These are phyloP conservation scores for Leptoteleia sp. DNA, from an alignment of 1,140 invertebrate genomes.

Conservation along the genomic window DNA sequence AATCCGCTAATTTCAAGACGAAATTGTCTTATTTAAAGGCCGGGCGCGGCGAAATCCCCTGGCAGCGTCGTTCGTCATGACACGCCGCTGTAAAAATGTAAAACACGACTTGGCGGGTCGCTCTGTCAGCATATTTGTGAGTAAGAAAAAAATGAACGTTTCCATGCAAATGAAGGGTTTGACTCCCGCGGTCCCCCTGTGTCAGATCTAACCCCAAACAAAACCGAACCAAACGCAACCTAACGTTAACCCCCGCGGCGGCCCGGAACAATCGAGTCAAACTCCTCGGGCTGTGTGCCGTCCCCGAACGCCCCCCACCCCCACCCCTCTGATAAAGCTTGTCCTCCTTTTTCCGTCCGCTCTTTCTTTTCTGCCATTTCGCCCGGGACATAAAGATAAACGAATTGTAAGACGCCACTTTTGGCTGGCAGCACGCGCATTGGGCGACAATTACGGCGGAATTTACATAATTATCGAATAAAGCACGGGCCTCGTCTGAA, in stretches of 20 bases:
- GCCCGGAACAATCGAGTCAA: constrained; percentile 65
- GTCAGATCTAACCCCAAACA: constrained; percentile 60
- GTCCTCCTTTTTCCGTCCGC: constrained; percentile 46
- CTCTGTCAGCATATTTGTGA: constrained; percentile 76
- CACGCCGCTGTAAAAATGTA: constrained; percentile 73
- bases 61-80: constrained; percentile 48
- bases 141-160: constrained; percentile 74
- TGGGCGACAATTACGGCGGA: constrained; percentile 79
- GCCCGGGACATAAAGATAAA: constrained; percentile 80
- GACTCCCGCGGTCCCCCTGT: constrained; percentile 64
- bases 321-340: constrained; percentile 29
- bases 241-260: constrained; percentile 63
- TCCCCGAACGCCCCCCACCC: no score
- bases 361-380: constrained; percentile 57
- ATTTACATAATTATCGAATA: constrained; percentile 82
- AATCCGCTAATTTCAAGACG: no score
- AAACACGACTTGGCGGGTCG: constrained; percentile 71
- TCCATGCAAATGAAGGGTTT: constrained; percentile 80
- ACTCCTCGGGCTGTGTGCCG: constrained; percentile 60
- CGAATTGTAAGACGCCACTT: constrained; percentile 77
- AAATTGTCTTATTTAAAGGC: constrained; percentile 41
- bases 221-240: constrained; percentile 51
- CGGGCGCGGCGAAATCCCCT: constrained; percentile 12
- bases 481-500: constrained; percentile 67
- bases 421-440: constrained; percentile 77